Evolutionary conservation across 1,140 invertebrate species (phyloP), one percentile per base, ranked within the genome.

Genomic region (Trichogramma pretiosum): DNA sequence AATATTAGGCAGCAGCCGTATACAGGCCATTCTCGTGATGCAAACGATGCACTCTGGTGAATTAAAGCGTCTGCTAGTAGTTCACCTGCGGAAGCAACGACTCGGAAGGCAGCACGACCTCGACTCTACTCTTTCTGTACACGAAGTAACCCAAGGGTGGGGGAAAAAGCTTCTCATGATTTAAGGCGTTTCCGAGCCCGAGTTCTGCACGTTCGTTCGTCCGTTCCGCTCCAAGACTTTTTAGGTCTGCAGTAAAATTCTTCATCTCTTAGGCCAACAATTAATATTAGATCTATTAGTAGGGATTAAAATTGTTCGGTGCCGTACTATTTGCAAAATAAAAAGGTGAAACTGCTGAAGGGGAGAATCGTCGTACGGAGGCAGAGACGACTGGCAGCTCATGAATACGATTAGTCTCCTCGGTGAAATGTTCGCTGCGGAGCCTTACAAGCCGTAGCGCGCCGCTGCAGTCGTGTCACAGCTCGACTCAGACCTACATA

Each of bases 21-120:
- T n/a, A n/a, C n/a, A n/a, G 51, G 47, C 46, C 48, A 41, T 44
- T 50, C 51, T 56, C 55, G 56, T 50, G 56, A 68, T 66, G 65
- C 65, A 69, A 68, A 68, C 63, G 63, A 64, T 67, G 64, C 67
- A 69, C 67, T 68, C 60, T 67, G 55, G 43, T 57, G 58, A 69
- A 69, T 69, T 69, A 67, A 69, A 68, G 61, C 58, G 56, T 59
- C 61, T 53, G 36, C 22, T 54, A 39, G 32, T 52, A 48, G 49
- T 48, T 46, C 46, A 41, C 45, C 51, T 52, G 38, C 38, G 53
- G 45, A 51, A 48, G 36, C 50, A 37, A 50, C 55, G 39, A 52
- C 23, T 51, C 40, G 22, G 34, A 18, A 46, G n/a, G n/a, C n/a
- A n/a, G n/a, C n/a, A n/a, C n/a, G n/a, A n/a, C n/a, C n/a, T n/a